phyloP scores from a whole-genome alignment of 2,888 invertebrate genomes.

The Perdita meconis region DNA sequence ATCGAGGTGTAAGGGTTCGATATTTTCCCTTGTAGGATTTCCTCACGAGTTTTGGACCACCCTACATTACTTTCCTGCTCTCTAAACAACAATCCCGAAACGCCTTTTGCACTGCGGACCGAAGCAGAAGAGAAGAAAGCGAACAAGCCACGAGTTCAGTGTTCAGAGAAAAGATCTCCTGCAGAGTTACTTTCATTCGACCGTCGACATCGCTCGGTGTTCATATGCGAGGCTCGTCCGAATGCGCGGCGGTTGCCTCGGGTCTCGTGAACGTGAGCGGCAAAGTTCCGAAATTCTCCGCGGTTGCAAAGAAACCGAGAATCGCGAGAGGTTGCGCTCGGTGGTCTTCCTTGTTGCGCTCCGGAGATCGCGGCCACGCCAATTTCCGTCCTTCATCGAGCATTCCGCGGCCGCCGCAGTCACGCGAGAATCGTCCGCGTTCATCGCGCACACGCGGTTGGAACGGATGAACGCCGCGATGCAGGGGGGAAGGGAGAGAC shows the following conservation, averaged over 20 bases:
- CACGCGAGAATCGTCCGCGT: conserved; percentile 66
- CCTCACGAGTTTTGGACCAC: too few species aligned
- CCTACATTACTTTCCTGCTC: too few species aligned
- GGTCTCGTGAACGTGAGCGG: conserved; percentile 20
- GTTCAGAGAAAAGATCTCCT: background rate
- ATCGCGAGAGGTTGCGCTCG: background rate
- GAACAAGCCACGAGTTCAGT: background rate
- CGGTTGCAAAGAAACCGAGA: background rate
- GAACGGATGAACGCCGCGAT: conserved; percentile 41
- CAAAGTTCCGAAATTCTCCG: conserved; percentile 11
- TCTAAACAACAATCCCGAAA: background rate
- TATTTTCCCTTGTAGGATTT: too few species aligned
- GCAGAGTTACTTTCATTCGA: background rate
- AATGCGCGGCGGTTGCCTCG: background rate
- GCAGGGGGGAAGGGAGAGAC: conserved; percentile 1
- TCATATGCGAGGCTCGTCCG: background rate
- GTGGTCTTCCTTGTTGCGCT: conserved; percentile 27
- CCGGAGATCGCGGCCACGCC: conserved; percentile 25
- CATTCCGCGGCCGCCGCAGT: conserved; percentile 61
- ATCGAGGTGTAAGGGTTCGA: too few species aligned
- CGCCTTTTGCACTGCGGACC: background rate
- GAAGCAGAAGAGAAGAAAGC: background rate
- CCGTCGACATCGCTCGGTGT: background rate
- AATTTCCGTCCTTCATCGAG: conserved; percentile 62
- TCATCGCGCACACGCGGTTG: conserved; percentile 34